Evolutionary conservation across 2,888 invertebrate species (phyloP), one percentile per base, ranked within the genome.

Genomic region (Dicycla oo): DNA sequence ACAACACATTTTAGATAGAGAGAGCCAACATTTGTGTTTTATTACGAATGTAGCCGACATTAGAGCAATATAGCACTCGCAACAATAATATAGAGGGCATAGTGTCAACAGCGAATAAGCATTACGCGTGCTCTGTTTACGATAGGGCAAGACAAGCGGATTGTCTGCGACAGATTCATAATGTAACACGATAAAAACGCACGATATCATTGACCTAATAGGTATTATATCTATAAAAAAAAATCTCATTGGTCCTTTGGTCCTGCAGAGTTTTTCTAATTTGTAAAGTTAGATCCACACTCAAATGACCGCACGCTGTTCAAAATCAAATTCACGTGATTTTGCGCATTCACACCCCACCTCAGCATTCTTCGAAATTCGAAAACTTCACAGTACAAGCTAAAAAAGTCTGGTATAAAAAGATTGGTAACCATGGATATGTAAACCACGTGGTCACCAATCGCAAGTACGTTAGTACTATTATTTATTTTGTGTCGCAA

Each of bases 51-150:
- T 47, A 67, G 18, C 51, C 38, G 23, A 79, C 26, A 66, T 54
- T 54, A 67, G 20, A 63, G 54, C 38, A 34, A 30, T 51, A 51
- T 15, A 49, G 54, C 43, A 56, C 47, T 47, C 40, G 8, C 26
- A 60, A 54, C 54, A 64, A 64, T 61, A 69, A 75, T 43, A 69
- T 69, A 64, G 64, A 78, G 64, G 76, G 51, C 76, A 75, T 43
- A 65, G 38, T 81, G 64, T 76, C 77, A 76, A 62, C 51, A 53
- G 51, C 26, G 23, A 54, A 60, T 51, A 51, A 69, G 68, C n/a
- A 60, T 60, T 75, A 60, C 43, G 43, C 62, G 43, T 47, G 40
- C 51, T 79, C 53, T 60, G 62, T 80, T 64, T 51, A 40, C 26
- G 69, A 76, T 53, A 61, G 61, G 20, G 8, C 64, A 61, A 38